These are phyloP conservation scores for Orchesella cincta DNA, from an alignment of 1,140 invertebrate genomes.

Conservation along the genomic window DNA sequence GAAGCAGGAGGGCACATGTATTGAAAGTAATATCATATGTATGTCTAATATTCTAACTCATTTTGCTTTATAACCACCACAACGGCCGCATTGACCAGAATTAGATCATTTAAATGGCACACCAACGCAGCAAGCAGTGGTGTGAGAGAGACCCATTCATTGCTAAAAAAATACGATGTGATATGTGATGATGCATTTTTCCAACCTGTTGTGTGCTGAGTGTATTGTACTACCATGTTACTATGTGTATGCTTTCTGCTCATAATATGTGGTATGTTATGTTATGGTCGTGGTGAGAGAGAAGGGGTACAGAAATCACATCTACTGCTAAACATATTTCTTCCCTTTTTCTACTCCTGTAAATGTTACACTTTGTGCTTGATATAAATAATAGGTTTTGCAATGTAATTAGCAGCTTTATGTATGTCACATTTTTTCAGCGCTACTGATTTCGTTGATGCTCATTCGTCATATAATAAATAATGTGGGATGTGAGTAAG, in stretches of 20 bases:
- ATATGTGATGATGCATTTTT: no score
- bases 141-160: neutral
- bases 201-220: neutral
- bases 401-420: constrained; percentile 10
- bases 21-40: no score
- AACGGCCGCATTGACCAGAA: constrained; percentile 26
- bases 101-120: constrained; percentile 24
- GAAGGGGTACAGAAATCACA: neutral
- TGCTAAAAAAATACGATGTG: no score
- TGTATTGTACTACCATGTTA: neutral
- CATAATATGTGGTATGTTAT: neutral
- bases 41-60: no score
- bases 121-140: neutral
- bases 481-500: no score
- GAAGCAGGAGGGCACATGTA: no score
- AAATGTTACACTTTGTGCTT: neutral
- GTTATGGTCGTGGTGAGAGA: neutral
- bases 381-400: neutral
- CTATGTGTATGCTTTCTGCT: neutral
- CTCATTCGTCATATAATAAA: no score
- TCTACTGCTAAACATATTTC: neutral
- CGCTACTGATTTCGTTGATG: neutral
- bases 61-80: constrained; percentile 19
- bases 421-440: neutral
- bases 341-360: neutral